Percentiles rank a stretch among this genome's conserved stretches.
Evolutionary conservation across 92 coral and sea anemone genomes (phyloP).

Genomic region (Palythoa heliodiscus): DNA sequence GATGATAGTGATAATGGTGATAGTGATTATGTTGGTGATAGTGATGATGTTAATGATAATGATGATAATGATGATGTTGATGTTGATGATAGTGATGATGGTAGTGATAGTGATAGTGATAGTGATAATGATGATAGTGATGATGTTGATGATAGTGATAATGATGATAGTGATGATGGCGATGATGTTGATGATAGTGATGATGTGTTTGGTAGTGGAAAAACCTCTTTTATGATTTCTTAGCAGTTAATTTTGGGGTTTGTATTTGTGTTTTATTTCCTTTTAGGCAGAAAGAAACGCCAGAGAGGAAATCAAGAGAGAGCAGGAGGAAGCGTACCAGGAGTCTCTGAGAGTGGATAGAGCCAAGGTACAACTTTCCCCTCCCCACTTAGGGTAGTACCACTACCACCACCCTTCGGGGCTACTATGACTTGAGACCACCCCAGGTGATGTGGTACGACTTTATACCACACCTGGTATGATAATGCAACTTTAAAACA

Average conservation of each 20-base stretch:
- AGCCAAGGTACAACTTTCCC: conserved; percentile 60
- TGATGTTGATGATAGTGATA: not conserved
- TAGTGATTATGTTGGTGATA: not conserved
- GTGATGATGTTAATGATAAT: not conserved
- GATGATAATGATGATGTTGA: not conserved
- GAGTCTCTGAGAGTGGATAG: conserved; percentile 88
- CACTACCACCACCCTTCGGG: not conserved
- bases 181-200: not conserved
- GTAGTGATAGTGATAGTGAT: not conserved
- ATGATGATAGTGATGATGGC: not conserved
- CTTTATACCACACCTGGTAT: not conserved
- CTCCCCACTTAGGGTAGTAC: not conserved
- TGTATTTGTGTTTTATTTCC: not conserved
- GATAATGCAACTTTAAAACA: too few relatives aligned
- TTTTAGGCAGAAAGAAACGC: conserved; percentile 90
- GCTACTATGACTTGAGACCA: too few relatives aligned
- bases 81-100: not conserved
- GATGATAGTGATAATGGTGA: not conserved
- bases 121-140: not conserved
- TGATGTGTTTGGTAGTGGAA: not conserved
- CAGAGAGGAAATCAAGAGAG: conserved; percentile 82
- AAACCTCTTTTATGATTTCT: not conserved
- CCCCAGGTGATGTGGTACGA: not conserved
- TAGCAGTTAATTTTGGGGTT: not conserved
- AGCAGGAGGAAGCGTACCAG: conserved; percentile 95